These are phyloP conservation scores for Mellilla xanthometata DNA, from an alignment of 2,888 invertebrate genomes.

Conservation along the genomic window DNA sequence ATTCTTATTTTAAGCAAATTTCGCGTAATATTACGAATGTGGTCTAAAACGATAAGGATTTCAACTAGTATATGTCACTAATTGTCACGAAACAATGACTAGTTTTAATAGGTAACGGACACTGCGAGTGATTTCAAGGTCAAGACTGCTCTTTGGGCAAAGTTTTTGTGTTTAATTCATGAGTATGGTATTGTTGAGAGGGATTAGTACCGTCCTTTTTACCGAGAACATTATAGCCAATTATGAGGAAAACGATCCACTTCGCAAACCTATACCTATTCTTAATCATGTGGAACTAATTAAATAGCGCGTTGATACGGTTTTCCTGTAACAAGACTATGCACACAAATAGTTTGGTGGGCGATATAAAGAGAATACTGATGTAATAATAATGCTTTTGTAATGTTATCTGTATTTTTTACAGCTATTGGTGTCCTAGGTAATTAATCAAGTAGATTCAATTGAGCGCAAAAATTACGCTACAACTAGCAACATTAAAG, in stretches of 20 bases:
- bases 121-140: background rate
- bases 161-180: conserved; percentile 12
- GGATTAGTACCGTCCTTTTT: conserved; percentile 7
- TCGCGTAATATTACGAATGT: too few relatives aligned
- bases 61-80: too few relatives aligned
- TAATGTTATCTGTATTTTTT: background rate
- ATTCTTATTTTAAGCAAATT: too few relatives aligned
- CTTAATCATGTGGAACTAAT: conserved; percentile 15
- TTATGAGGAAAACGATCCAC: conserved; percentile 10
- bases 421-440: conserved; percentile 10
- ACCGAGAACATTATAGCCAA: conserved; percentile 7
- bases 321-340: conserved; percentile 18
- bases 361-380: conserved; percentile 1
- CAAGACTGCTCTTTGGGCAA: background rate
- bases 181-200: conserved; percentile 9
- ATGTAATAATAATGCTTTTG: too few relatives aligned
- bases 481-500: conserved; percentile 13
- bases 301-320: conserved; percentile 8
- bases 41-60: too few relatives aligned
- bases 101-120: too few relatives aligned
- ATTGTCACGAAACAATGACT: too few relatives aligned
- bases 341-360: background rate
- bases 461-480: conserved; percentile 13
- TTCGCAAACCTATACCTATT: conserved; percentile 3
- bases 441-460: conserved; percentile 6